Evolutionary conservation across 2,113 vertebrate genomes (phyloP).

Genomic region (Castor canadensis): DNA sequence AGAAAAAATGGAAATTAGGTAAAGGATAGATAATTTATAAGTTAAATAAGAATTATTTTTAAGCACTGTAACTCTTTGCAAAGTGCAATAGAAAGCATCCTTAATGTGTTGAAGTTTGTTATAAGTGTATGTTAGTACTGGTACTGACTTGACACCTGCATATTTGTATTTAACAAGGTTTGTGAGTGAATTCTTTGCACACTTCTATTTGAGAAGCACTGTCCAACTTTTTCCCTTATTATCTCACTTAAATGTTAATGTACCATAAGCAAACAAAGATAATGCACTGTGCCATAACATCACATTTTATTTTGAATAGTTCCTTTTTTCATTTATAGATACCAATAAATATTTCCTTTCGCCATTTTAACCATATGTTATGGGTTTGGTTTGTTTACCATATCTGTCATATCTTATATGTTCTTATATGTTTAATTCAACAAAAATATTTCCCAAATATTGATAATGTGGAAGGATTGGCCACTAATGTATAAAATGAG

Average conservation of each 20-base stretch:
- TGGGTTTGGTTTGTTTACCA: neutral
- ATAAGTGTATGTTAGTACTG: neutral
- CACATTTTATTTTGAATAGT: neutral
- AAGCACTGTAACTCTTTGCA: neutral
- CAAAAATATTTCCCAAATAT: neutral
- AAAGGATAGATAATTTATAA: neutral
- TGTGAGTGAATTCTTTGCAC: neutral
- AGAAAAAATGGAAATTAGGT: neutral
- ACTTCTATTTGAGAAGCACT: neutral
- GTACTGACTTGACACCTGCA: neutral
- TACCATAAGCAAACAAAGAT: neutral
- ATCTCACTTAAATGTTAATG: neutral
- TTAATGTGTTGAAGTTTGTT: neutral
- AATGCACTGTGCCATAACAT: neutral
- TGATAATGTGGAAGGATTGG: neutral
- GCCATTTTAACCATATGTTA: neutral
- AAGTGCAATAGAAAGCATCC: neutral
- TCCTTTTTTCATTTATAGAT: neutral
- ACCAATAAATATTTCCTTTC: neutral
- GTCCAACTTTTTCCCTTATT: neutral
- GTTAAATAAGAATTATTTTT: neutral
- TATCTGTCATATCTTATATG: neutral
- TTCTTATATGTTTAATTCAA: conserved; percentile 10
- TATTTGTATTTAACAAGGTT: neutral
- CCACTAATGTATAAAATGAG: neutral